A percentile compares a stretch with the other conserved stretches of the same genome.
Evolutionary conservation across 2,888 invertebrate genomes (phyloP).

Genomic region (Dioctria rufipes): DNA sequence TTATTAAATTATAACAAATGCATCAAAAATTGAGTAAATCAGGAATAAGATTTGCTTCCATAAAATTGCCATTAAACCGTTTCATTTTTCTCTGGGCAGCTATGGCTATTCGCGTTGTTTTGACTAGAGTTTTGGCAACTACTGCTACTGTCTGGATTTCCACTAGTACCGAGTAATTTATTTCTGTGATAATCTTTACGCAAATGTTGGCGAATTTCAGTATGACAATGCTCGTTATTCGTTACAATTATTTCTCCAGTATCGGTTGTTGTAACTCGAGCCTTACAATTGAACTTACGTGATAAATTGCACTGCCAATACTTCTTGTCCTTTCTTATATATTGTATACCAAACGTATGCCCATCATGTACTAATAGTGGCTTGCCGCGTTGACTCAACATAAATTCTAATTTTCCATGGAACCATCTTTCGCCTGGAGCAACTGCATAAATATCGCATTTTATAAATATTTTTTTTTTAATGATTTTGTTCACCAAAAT

Average conservation of each 20-base stretch:
- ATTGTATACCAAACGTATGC: slow-evolving; percentile 71
- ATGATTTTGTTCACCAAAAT: slow-evolving; percentile 14
- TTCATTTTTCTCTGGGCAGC: slow-evolving; percentile 35
- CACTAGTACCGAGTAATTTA: slow-evolving; percentile 60
- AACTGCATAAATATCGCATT: slow-evolving; percentile 63
- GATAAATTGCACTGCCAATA: slow-evolving; percentile 72
- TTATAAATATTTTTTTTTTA: slow-evolving; percentile 23
- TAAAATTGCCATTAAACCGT: slow-evolving; percentile 1
- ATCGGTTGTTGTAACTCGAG: slow-evolving; percentile 71
- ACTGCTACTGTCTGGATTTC: neutral
- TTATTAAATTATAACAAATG: no score
- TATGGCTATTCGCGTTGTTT: neutral
- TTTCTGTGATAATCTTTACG: slow-evolving; percentile 71
- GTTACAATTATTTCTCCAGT: slow-evolving; percentile 70
- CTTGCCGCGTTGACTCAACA: slow-evolving; percentile 71
- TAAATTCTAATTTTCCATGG: slow-evolving; percentile 71
- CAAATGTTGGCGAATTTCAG: slow-evolving; percentile 71
- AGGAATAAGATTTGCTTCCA: neutral
- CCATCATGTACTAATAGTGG: slow-evolving; percentile 71
- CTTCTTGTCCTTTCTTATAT: slow-evolving; percentile 71
- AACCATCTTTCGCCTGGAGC: slow-evolving; percentile 72
- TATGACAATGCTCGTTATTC: slow-evolving; percentile 72
- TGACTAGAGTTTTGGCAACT: neutral
- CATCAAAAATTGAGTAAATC: neutral
- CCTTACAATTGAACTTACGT: slow-evolving; percentile 72